Conservation (phyloP, 2,113 vertebrate species). For the Pseudois nayaur region DNA sequence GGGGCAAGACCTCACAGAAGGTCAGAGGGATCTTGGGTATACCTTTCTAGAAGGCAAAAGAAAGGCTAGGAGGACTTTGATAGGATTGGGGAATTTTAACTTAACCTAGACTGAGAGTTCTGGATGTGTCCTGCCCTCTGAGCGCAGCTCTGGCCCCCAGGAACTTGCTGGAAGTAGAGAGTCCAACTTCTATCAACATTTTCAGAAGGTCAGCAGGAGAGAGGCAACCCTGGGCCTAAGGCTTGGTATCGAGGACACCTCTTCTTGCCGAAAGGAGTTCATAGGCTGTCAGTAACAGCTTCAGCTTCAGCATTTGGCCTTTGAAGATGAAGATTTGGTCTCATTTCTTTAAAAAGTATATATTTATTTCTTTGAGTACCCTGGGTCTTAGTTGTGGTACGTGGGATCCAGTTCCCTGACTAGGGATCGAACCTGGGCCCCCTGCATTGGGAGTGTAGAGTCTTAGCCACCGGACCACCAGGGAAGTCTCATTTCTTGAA, state of each 20-base stretch:
- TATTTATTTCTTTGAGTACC: not conserved
- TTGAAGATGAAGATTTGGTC: not conserved
- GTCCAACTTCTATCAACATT: not conserved
- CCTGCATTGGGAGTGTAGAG: not conserved
- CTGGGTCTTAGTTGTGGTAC: not conserved
- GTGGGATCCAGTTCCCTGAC: not conserved
- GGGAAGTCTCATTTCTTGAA: not conserved
- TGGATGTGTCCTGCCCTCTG: not conserved
- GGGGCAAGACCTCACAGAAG: not conserved
- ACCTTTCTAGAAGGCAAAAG: not conserved
- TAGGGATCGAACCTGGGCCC: not conserved
- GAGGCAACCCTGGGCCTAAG: not conserved
- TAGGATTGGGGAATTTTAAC: not conserved
- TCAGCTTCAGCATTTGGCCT: not conserved
- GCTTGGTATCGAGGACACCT: not conserved
- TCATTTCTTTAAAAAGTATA: not conserved
- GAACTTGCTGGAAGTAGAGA: not conserved
- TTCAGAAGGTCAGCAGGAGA: not conserved
- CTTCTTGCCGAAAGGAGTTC: not conserved
- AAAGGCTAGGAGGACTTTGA: not conserved
- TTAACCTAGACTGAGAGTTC: not conserved
- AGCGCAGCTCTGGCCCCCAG: fast-evolving
- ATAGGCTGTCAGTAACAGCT: not conserved
- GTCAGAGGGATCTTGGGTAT: not conserved
- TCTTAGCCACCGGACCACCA: not conserved